Percentiles rank a stretch among this genome's conserved stretches.
These are phyloP conservation scores for Acrocephalus scirpaceus DNA, from an alignment of 2,797 vertebrate species.

Conservation along the genomic window DNA sequence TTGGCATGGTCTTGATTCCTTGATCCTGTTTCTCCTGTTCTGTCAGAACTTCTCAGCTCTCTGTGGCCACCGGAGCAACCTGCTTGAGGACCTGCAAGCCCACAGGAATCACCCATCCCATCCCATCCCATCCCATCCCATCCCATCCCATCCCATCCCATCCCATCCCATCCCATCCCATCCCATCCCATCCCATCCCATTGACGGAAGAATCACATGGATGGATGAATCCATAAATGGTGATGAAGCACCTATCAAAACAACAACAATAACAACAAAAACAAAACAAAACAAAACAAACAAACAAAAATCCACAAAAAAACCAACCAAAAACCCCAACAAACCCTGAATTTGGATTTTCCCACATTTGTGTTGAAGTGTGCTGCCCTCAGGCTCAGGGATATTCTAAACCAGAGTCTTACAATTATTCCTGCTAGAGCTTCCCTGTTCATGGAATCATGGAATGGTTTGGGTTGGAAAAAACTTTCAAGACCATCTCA, in stretches of 20 bases:
- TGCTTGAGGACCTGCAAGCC: neutral
- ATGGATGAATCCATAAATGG: neutral
- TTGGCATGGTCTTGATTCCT: neutral
- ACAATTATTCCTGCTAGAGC: neutral
- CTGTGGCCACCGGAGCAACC: accelerated
- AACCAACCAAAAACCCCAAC: too few relatives aligned
- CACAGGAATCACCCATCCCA: neutral
- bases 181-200: neutral
- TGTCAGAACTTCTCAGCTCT: neutral
- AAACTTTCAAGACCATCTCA: neutral
- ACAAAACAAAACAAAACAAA: too few relatives aligned
- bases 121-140: neutral
- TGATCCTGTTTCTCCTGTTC: neutral
- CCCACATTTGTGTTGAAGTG: neutral
- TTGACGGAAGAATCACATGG: too few relatives aligned
- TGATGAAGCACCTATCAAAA: neutral
- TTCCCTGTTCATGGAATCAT: neutral
- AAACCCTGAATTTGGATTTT: neutral
- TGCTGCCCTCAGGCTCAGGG: neutral
- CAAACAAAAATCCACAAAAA: too few relatives aligned
- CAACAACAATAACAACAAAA: too few relatives aligned
- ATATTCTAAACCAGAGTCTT: neutral
- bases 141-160: neutral
- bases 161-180: neutral
- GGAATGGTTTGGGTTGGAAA: neutral